phyloP scores from a whole-genome alignment of 2,888 invertebrate genomes.

The Yponomeuta plumbellus region DNA sequence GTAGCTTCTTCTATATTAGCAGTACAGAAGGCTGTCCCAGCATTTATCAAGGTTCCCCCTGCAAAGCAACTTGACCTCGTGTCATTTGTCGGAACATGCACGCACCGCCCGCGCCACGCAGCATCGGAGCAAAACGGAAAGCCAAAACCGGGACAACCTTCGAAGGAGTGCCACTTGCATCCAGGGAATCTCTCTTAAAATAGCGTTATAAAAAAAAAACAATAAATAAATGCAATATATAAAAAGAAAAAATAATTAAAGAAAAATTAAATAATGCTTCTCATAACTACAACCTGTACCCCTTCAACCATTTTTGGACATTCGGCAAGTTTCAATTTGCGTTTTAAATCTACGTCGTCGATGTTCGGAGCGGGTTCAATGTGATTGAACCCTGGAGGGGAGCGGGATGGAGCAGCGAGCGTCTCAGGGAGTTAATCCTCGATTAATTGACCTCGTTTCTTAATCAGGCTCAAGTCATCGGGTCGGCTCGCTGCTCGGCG shows the following conservation, averaged over 20 bases:
- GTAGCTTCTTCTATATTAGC: not conserved
- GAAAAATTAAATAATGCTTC: conserved; percentile 52
- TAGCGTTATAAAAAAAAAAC: conserved; percentile 55
- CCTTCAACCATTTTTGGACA: conserved; percentile 62
- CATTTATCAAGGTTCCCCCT: conserved; percentile 51
- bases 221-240: conserved; percentile 73
- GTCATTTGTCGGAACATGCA: conserved; percentile 56
- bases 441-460: conserved; percentile 66
- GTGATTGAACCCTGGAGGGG: conserved; percentile 57
- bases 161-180: conserved; percentile 71
- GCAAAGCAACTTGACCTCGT: conserved; percentile 56
- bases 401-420: conserved; percentile 48
- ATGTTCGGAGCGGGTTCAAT: conserved; percentile 49
- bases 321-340: conserved; percentile 54
- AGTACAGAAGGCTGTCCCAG: conserved; percentile 71
- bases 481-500: conserved; percentile 10
- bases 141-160: conserved; percentile 78
- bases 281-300: conserved; percentile 72
- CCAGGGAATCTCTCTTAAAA: conserved; percentile 52
- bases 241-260: conserved; percentile 50
- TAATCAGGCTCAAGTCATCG: conserved; percentile 37
- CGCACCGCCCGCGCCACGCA: conserved; percentile 54
- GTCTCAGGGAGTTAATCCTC: conserved; percentile 58
- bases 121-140: conserved; percentile 70
- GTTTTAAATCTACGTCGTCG: conserved; percentile 49